Evolutionary conservation across 2,113 vertebrate species (phyloP).

Genomic region (Corvus moneduloides): DNA sequence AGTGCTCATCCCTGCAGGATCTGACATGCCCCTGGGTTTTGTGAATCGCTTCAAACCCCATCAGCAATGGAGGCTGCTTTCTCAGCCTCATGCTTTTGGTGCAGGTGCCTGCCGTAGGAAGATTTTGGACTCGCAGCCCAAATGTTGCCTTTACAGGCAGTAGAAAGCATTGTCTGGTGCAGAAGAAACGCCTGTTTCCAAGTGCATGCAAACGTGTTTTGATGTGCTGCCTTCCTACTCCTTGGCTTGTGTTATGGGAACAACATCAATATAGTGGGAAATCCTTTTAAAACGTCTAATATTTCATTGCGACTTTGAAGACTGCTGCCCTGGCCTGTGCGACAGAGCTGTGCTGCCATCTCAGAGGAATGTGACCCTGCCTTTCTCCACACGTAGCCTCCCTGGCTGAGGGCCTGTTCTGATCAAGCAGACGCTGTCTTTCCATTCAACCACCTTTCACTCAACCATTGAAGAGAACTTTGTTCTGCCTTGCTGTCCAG

Average conservation of each 20-base stretch:
- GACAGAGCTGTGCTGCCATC: conserved; percentile 20
- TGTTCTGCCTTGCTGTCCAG: conserved; percentile 31
- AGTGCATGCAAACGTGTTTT: conserved; percentile 31
- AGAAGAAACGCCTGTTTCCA: neutral
- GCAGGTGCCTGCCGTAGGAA: neutral
- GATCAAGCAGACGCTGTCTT: conserved; percentile 14
- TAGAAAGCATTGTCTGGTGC: neutral
- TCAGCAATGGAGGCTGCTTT: neutral
- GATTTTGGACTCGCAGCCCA: neutral
- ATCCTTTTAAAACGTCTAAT: conserved; percentile 58
- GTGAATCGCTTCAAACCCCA: neutral
- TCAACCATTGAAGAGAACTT: neutral
- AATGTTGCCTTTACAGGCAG: neutral
- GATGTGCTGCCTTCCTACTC: conserved; percentile 59
- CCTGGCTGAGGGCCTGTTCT: conserved; percentile 11
- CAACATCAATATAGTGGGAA: conserved; percentile 50
- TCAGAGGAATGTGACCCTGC: neutral
- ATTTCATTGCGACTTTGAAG: conserved; percentile 64
- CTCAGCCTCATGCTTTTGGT: neutral
- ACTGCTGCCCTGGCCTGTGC: neutral
- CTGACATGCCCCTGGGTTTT: neutral
- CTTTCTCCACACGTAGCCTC: neutral
- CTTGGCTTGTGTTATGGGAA: conserved; percentile 48
- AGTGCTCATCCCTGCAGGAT: neutral
- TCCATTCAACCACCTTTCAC: conserved; percentile 19